Evolutionary conservation across 2,797 vertebrate species (phyloP), one percentile per base, ranked within the genome.

Genomic region (Melanotaenia boesemani): DNA sequence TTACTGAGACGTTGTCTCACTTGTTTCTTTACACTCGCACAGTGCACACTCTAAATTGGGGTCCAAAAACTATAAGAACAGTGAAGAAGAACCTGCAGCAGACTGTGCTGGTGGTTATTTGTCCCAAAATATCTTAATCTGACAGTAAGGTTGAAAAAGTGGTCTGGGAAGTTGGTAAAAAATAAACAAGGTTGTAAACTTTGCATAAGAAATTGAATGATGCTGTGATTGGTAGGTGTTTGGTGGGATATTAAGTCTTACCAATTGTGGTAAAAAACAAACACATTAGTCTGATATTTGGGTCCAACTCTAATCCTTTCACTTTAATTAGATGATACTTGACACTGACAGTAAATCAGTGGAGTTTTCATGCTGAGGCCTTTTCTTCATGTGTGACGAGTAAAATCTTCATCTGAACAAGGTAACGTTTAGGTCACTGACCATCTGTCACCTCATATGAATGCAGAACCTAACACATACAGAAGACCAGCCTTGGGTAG

Each of bases 361-460:
- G 4, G 9, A 15, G 20, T 63, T 55, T 75, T 70, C 41, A 15
- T 24, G 57, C 60, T 28, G 30, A 72, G 30, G 22, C 4, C 26
- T 59, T 56, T 72, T 34, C 8, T 54, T 6, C 58, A 15, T 36
- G 26, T 65, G 74, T 60, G 22, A 57, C 77, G 76, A 65, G 41
- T 80, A 67, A 82, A 86, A 61, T n/a, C 44, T 77, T 75, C 68
- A 76, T 79, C 80, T 79, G 74, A 67, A 77, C 76, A 80, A 82
- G 82, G 79, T 85, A 85, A 81, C 37, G 65, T 77, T 86, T 83
- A 85, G 81, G 88, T 84, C 59, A 83, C 87, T 64, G 48, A 64
- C 82, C 82, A 87, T 85, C 84, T 90, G 87, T 74, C 66, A 9
- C 56, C 85, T 89, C 82, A 85, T 85, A 90, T 83, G 70, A 79